These are phyloP conservation scores for Lycaena phlaeas DNA, from an alignment of 2,888 invertebrate genomes.

Conservation along the genomic window DNA sequence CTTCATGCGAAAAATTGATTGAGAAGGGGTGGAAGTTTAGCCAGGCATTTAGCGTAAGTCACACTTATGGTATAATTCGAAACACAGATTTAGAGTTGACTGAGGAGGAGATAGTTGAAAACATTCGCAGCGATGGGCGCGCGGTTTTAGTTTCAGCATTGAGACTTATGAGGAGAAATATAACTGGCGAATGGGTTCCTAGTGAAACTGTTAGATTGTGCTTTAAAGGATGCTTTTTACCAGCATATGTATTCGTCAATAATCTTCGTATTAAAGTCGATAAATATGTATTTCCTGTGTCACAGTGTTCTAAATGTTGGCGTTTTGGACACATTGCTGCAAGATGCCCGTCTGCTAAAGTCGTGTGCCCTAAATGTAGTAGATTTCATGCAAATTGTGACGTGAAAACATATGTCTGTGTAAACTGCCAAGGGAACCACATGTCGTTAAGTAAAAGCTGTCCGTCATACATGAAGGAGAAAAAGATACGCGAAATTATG, in stretches of 20 bases:
- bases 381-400: slow-evolving; percentile 16
- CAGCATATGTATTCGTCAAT: slow-evolving; percentile 12
- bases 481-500: slow-evolving; percentile 18
- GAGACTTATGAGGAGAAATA: slow-evolving; percentile 10
- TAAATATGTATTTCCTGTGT: slow-evolving; percentile 15
- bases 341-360: slow-evolving; percentile 12
- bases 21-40: slow-evolving; percentile 15
- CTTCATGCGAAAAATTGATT: slow-evolving; percentile 5
- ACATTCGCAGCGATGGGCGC: slow-evolving; percentile 11
- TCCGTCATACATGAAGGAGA: slow-evolving; percentile 18
- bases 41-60: slow-evolving; percentile 13
- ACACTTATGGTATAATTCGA: slow-evolving; percentile 17
- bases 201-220: slow-evolving; percentile 14
- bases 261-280: slow-evolving; percentile 13
- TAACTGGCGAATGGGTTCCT: neutral
- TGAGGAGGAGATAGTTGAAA: slow-evolving; percentile 13
- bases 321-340: slow-evolving; percentile 12
- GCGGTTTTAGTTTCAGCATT: slow-evolving; percentile 7
- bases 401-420: slow-evolving; percentile 14
- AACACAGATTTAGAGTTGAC: slow-evolving; percentile 14
- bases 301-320: too few species aligned
- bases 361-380: slow-evolving; percentile 17
- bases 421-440: slow-evolving; percentile 18
- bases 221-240: slow-evolving; percentile 15
- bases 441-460: slow-evolving; percentile 16